Percentiles rank a stretch among this genome's conserved stretches.
phyloP scores from a whole-genome alignment of 2,888 invertebrate species.

The Criorhina ranunculi region DNA sequence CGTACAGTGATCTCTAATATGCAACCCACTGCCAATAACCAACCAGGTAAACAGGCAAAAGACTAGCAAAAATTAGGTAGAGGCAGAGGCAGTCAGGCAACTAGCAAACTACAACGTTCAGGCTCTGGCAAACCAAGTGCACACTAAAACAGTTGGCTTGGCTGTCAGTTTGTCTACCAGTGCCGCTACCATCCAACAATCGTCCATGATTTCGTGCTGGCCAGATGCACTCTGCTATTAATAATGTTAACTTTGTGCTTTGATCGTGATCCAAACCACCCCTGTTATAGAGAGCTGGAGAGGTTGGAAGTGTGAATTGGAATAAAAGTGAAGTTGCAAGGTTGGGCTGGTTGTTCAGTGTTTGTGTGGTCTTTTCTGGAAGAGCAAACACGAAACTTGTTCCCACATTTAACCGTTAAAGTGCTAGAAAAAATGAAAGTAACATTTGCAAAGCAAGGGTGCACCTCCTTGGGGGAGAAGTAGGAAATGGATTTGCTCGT shows the following conservation, averaged over 20 bases:
- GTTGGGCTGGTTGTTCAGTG: slow-evolving; percentile 50
- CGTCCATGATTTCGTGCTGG: slow-evolving; percentile 34
- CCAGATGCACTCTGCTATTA: slow-evolving; percentile 62
- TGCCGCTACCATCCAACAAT: slow-evolving; percentile 30
- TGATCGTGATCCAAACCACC: slow-evolving; percentile 64
- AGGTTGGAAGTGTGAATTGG: slow-evolving; percentile 58
- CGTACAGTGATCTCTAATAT: slow-evolving; percentile 72
- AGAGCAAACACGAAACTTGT: slow-evolving; percentile 35
- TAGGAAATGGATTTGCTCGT: slow-evolving; percentile 47
- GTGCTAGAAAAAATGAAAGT: slow-evolving; percentile 54
- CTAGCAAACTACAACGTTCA: slow-evolving; percentile 38
- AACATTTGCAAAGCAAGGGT: slow-evolving; percentile 25
- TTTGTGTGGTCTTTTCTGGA: slow-evolving; percentile 42
- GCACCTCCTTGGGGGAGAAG: slow-evolving; percentile 10
- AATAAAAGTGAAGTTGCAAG: slow-evolving; percentile 63
- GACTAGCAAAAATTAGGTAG: slow-evolving; percentile 28
- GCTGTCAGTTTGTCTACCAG: slow-evolving; percentile 51
- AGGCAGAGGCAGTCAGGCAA: slow-evolving; percentile 39
- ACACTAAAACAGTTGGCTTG: slow-evolving; percentile 30
- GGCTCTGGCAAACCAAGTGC: slow-evolving; percentile 29
- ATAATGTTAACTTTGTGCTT: slow-evolving; percentile 70
- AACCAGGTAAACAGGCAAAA: slow-evolving; percentile 57
- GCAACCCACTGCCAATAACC: slow-evolving; percentile 68
- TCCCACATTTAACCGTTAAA: slow-evolving; percentile 3
- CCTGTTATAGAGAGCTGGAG: slow-evolving; percentile 37